A percentile compares a stretch with the other conserved stretches of the same genome.
Evolutionary conservation across 2,797 vertebrate genomes (phyloP).

Genomic region (Cossypha heuglini): DNA sequence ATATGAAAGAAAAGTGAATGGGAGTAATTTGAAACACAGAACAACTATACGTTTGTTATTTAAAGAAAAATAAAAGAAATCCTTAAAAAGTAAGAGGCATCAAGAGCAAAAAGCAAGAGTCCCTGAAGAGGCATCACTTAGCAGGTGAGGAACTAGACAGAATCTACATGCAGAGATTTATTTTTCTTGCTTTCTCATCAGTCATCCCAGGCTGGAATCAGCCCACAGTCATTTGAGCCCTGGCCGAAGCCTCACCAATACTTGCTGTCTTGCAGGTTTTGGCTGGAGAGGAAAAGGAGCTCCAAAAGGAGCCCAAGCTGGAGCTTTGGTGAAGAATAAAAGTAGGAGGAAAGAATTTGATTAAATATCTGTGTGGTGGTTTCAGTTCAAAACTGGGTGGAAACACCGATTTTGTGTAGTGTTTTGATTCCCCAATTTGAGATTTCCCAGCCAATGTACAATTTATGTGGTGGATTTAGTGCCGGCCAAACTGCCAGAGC

Average conservation of each 20-base stretch:
- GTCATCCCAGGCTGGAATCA: background rate
- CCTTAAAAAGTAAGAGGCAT: background rate
- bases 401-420: too few species aligned
- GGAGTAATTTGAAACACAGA: background rate
- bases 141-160: background rate
- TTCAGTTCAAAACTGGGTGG: too few species aligned
- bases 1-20: background rate
- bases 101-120: too few species aligned
- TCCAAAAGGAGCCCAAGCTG: background rate
- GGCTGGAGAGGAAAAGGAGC: background rate
- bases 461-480: too few species aligned
- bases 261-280: background rate
- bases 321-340: background rate
- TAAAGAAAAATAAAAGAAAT: background rate
- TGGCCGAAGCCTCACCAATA: background rate
- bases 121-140: background rate
- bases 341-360: accelerated
- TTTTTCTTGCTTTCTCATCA: background rate
- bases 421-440: too few species aligned
- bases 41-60: background rate
- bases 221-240: background rate
- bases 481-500: too few species aligned
- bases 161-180: background rate
- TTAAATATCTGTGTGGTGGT: background rate
- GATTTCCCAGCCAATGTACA: too few species aligned